phyloP scores from a whole-genome alignment of 2,113 vertebrate genomes.

The Ictalurus punctatus region DNA sequence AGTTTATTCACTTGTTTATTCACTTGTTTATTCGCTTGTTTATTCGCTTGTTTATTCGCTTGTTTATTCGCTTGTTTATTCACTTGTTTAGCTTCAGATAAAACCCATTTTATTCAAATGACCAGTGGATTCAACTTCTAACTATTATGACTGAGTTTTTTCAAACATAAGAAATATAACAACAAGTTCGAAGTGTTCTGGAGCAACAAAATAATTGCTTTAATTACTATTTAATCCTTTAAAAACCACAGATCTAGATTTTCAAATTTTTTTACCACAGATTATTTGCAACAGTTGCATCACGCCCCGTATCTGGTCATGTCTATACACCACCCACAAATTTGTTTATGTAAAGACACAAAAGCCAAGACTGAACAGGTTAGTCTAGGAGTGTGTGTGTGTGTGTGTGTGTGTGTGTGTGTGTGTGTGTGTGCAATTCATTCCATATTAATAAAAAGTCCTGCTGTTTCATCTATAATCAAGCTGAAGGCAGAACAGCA shows the following conservation, averaged over 20 bases:
- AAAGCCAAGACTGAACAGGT: background rate
- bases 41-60: background rate
- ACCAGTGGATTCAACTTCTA: background rate
- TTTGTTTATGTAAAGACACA: conserved; percentile 28
- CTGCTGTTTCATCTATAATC: background rate
- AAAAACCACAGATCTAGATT: background rate
- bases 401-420: background rate
- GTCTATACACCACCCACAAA: background rate
- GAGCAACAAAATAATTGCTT: background rate
- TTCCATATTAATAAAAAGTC: background rate
- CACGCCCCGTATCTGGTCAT: background rate
- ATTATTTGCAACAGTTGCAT: conserved; percentile 10
- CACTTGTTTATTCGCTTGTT: background rate
- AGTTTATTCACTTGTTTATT: background rate
- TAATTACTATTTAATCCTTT: background rate
- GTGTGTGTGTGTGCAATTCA: background rate
- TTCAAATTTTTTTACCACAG: background rate
- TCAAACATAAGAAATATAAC: background rate
- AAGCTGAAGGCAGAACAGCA: background rate
- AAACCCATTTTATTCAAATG: background rate
- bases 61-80: background rate
- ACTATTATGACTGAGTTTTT: background rate
- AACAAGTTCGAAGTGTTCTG: background rate
- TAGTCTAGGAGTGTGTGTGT: background rate
- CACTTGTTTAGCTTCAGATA: background rate